These are phyloP conservation scores for Drosophila prostipennis DNA, from an alignment of 2,888 invertebrate species.

Conservation along the genomic window DNA sequence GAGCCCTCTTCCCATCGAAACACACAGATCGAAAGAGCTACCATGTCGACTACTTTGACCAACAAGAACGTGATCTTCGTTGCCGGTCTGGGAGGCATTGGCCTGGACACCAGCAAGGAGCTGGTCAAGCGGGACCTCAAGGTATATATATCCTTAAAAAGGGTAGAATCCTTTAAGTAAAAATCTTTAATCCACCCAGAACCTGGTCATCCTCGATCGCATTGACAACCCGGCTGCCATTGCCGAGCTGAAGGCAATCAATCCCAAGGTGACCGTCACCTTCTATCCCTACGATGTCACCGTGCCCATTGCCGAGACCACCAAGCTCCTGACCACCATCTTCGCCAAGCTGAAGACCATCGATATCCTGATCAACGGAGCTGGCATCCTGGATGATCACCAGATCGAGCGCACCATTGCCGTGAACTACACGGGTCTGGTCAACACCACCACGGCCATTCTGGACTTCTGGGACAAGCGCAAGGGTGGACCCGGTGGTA, in stretches of 20 bases:
- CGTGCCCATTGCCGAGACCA: constrained; percentile 61
- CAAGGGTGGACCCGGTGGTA: constrained; percentile 83
- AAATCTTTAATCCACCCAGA: constrained; percentile 56
- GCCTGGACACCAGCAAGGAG: constrained; percentile 72
- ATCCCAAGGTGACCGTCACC: constrained; percentile 60
- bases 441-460: constrained; percentile 77
- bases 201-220: constrained; percentile 75
- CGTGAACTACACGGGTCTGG: constrained; percentile 73
- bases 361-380: constrained; percentile 77
- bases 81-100: constrained; percentile 80
- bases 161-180: background rate
- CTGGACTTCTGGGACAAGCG: constrained; percentile 83
- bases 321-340: constrained; percentile 69
- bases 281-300: constrained; percentile 75
- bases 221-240: constrained; percentile 63
- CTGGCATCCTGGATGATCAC: constrained; percentile 73
- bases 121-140: constrained; percentile 59
- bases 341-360: constrained; percentile 64
- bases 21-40: constrained; percentile 47
- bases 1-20: constrained; percentile 18
- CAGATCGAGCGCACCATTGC: constrained; percentile 73
- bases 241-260: constrained; percentile 61
- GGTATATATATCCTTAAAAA: too few relatives aligned
- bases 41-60: constrained; percentile 57
- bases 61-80: constrained; percentile 77